Evolutionary conservation across 2,113 vertebrate species (phyloP).

Genomic region (Paracyprichromis sp.): DNA sequence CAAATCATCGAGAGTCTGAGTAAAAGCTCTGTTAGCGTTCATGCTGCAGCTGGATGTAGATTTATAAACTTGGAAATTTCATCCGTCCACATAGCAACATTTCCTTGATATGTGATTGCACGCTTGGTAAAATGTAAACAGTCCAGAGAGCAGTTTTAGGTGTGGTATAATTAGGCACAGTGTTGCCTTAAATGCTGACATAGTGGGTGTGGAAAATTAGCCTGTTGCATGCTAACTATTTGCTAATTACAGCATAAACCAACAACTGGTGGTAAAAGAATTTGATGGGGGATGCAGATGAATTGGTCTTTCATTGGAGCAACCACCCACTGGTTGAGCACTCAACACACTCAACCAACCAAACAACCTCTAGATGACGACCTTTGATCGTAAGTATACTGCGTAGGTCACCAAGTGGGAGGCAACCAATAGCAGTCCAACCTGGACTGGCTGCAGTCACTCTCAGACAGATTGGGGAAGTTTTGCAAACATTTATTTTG

Average conservation of each 20-base stretch:
- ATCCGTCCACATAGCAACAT: neutral
- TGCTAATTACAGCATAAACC: neutral
- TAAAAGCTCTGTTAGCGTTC: neutral
- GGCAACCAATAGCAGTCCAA: neutral
- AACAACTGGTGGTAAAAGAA: neutral
- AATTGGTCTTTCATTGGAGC: neutral
- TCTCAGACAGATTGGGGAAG: neutral
- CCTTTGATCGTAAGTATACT: neutral
- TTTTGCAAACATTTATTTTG: neutral
- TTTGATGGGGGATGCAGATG: neutral
- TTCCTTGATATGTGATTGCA: neutral
- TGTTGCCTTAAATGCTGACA: neutral
- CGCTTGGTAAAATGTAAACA: neutral
- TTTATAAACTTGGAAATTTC: neutral
- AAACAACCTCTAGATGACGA: neutral
- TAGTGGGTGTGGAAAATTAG: neutral
- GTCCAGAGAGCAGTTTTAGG: neutral
- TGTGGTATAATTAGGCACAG: fast-evolving
- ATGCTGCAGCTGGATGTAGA: neutral
- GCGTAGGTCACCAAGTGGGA: neutral
- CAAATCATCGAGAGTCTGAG: neutral
- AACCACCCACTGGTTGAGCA: neutral
- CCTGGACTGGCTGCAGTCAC: neutral
- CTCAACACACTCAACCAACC: neutral
- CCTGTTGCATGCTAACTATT: neutral